Conservation (phyloP, 2,113 vertebrate genomes). For the Poeciliopsis occidentalis region DNA sequence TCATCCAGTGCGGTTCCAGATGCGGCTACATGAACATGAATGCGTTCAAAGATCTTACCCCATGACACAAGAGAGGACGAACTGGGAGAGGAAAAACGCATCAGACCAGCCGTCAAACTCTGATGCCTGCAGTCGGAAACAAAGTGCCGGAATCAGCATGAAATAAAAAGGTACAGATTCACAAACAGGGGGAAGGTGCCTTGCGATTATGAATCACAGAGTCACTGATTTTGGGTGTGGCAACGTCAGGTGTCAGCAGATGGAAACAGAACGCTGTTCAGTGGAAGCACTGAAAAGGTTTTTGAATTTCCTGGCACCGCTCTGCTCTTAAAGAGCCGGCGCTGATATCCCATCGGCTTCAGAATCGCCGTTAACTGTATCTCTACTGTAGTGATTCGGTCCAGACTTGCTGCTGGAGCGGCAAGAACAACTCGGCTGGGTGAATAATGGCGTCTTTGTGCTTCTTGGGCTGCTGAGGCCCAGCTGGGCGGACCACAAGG, state of each 20-base stretch:
- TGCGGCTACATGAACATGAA: neutral
- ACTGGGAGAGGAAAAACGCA: constrained; percentile 74
- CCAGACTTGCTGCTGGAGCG: constrained; percentile 20
- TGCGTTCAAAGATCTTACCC: constrained; percentile 63
- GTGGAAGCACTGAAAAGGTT: neutral
- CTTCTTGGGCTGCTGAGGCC: constrained; percentile 59
- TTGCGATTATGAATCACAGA: neutral
- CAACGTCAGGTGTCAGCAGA: neutral
- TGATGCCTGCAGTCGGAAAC: constrained; percentile 62
- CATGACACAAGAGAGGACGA: constrained; percentile 80
- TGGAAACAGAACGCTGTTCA: neutral
- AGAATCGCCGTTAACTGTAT: constrained; percentile 10
- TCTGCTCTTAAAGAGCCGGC: neutral
- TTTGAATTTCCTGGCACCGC: neutral
- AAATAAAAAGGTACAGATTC: too few species aligned
- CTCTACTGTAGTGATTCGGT: constrained; percentile 21
- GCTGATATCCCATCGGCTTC: neutral
- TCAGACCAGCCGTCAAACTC: constrained; percentile 81
- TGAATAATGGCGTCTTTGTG: constrained; percentile 81
- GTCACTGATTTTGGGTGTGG: neutral
- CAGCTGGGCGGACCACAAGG: constrained; percentile 66
- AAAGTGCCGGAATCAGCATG: neutral
- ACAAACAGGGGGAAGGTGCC: neutral
- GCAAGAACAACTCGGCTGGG: constrained; percentile 61
- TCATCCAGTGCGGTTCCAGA: neutral